phyloP scores from a whole-genome alignment of 2,113 vertebrate genomes.

The Eira barbara region DNA sequence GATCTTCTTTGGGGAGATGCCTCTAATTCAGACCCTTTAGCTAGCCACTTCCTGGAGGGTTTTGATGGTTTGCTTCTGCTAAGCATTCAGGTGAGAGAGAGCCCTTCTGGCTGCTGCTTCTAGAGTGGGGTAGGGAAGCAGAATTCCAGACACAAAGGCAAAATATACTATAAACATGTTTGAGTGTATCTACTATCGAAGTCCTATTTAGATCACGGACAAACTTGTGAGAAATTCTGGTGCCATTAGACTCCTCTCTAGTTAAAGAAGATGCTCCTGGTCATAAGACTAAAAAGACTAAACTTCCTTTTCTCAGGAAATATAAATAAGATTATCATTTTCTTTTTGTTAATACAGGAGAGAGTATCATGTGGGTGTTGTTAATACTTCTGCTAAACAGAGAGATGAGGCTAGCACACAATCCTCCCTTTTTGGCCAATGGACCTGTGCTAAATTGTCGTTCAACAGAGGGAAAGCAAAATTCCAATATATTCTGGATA shows the following conservation, averaged over 20 bases:
- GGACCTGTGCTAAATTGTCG: neutral
- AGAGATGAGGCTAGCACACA: neutral
- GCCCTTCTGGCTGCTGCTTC: neutral
- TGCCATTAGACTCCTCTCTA: neutral
- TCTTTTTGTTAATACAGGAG: neutral
- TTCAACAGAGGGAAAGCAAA: neutral
- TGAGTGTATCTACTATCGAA: neutral
- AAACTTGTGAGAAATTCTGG: neutral
- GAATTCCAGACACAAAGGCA: neutral
- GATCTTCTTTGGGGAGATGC: conserved; percentile 54
- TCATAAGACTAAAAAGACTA: neutral
- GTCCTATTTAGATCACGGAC: neutral
- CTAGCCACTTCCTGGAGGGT: conserved; percentile 25
- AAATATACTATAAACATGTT: neutral
- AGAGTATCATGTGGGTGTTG: neutral
- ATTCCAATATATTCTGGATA: neutral
- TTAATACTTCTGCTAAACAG: neutral
- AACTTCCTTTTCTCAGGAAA: neutral
- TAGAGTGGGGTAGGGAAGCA: neutral
- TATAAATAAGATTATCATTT: neutral
- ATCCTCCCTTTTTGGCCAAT: neutral
- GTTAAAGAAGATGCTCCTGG: neutral
- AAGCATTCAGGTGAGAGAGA: conserved; percentile 60
- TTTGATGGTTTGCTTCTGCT: conserved; percentile 35
- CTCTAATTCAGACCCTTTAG: conserved; percentile 31